Percentiles rank a stretch among this genome's conserved stretches.
Conservation (phyloP, 2,113 vertebrate genomes). For the Speoplatyrhinus poulsoni region DNA sequence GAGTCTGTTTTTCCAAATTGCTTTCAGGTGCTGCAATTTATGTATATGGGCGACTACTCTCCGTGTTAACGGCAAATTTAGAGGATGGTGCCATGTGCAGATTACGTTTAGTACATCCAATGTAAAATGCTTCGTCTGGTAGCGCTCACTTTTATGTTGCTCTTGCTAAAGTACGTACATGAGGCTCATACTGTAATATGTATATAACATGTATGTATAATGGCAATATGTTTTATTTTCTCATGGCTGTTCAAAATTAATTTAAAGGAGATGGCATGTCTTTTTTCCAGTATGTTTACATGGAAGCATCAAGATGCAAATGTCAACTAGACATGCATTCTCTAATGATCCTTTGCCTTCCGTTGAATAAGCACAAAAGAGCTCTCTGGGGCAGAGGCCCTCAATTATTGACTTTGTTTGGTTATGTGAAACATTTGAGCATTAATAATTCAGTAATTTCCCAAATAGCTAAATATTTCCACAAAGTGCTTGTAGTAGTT, state of each 20-base stretch:
- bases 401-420: constrained; percentile 32
- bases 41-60: too few relatives aligned
- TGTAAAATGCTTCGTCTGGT: too few relatives aligned
- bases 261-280: neutral
- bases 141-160: too few relatives aligned
- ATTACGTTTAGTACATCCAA: too few relatives aligned
- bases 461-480: constrained; percentile 44
- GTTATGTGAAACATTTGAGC: constrained; percentile 24
- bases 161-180: too few relatives aligned
- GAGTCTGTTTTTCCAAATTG: too few relatives aligned
- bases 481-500: constrained; percentile 9
- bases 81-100: too few relatives aligned
- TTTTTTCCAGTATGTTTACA: constrained; percentile 46
- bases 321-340: constrained; percentile 37
- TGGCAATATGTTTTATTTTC: too few relatives aligned
- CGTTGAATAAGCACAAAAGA: constrained; percentile 30
- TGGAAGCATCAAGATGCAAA: constrained; percentile 28
- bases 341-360: constrained; percentile 51
- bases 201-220: too few relatives aligned
- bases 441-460: constrained; percentile 45
- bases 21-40: too few relatives aligned
- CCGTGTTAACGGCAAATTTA: too few relatives aligned
- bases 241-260: neutral
- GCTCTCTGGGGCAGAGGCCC: constrained; percentile 24
- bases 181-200: too few relatives aligned